phyloP scores from a whole-genome alignment of 2,888 invertebrate species.

The Acrobasis suavella region DNA sequence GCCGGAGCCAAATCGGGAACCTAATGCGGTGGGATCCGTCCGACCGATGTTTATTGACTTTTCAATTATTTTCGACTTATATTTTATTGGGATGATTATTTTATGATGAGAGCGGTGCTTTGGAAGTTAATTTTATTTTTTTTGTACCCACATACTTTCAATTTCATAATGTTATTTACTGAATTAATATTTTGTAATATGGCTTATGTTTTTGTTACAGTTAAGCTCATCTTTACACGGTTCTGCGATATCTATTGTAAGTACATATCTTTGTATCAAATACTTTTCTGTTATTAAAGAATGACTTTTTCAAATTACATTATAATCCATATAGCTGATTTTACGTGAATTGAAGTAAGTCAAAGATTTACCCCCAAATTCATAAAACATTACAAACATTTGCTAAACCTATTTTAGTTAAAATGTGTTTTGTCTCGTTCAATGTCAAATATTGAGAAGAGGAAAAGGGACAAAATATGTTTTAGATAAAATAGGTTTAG shows the following conservation, averaged over 20 bases:
- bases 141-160: background rate
- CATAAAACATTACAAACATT: too few relatives aligned
- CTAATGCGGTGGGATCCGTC: conserved; percentile 40
- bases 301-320: too few relatives aligned
- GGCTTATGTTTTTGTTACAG: conserved; percentile 15
- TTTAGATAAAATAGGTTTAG: too few relatives aligned
- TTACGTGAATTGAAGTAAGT: too few relatives aligned
- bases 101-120: background rate
- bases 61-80: conserved; percentile 8
- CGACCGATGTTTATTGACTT: conserved; percentile 17
- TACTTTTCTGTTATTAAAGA: too few relatives aligned
- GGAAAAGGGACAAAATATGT: too few relatives aligned
- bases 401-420: too few relatives aligned
- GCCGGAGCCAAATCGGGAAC: conserved; percentile 42
- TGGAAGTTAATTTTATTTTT: background rate
- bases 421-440: too few relatives aligned
- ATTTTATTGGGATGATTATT: conserved; percentile 14
- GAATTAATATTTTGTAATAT: background rate
- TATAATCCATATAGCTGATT: too few relatives aligned
- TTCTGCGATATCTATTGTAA: conserved; percentile 5
- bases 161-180: too few relatives aligned
- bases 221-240: background rate
- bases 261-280: background rate
- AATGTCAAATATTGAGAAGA: too few relatives aligned
- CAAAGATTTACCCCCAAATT: too few relatives aligned